A percentile compares a stretch with the other conserved stretches of the same genome.
Conservation (phyloP, 2,797 vertebrate species). For the Taeniopygia guttata region DNA sequence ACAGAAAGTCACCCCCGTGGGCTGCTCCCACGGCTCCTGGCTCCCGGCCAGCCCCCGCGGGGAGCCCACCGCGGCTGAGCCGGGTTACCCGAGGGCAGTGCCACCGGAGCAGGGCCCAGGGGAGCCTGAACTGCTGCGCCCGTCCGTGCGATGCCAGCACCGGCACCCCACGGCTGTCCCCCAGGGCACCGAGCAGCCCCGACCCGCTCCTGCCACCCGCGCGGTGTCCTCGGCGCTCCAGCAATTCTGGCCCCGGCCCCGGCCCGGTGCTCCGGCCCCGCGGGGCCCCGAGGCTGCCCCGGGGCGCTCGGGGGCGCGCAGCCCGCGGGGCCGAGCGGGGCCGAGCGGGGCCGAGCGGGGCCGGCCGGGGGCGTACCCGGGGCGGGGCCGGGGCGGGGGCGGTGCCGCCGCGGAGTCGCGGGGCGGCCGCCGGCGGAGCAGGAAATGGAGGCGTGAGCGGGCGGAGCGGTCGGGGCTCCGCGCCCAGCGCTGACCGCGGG, state of each 20-base stretch:
- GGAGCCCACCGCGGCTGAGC: background rate
- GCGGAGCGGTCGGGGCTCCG: background rate
- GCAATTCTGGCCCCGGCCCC: too few relatives aligned
- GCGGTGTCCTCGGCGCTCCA: background rate
- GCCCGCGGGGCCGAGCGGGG: too few relatives aligned
- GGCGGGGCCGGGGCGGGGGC: background rate
- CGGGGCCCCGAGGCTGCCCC: background rate
- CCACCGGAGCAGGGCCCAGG: background rate
- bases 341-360: too few relatives aligned
- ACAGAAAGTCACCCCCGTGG: background rate
- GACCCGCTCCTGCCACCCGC: background rate
- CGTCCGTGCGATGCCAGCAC: background rate
- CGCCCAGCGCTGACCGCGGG: background rate
- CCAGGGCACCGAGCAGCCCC: background rate
- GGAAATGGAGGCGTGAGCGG: conserved; percentile 16
- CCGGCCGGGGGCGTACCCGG: background rate
- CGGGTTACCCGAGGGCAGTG: background rate
- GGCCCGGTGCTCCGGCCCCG: background rate
- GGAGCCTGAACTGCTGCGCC: background rate
- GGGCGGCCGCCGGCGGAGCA: background rate
- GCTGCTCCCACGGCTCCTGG: background rate
- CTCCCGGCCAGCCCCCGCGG: background rate
- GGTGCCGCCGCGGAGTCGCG: background rate
- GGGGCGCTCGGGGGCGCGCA: background rate
- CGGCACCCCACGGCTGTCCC: background rate